Conservation (phyloP, 37 sponge, comb jelly and placozoan species). For the Spongilla lacustris region DNA sequence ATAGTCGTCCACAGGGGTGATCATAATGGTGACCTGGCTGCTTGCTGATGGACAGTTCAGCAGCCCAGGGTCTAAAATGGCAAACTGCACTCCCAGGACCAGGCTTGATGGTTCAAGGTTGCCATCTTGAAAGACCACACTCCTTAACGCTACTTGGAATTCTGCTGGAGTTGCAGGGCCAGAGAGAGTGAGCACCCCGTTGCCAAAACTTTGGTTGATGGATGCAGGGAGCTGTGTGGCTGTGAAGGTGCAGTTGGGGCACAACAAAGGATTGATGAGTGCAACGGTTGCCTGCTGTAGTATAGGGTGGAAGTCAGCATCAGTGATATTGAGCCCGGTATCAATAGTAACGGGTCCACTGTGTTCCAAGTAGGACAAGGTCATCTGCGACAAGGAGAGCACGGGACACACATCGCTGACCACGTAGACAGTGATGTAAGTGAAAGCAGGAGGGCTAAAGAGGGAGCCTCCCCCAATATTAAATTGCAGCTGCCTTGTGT, state of each 20-base stretch:
- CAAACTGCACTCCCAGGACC: constrained; percentile 24
- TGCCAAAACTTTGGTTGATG: background rate
- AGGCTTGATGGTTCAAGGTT: constrained; percentile 49
- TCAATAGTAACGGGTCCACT: constrained; percentile 8
- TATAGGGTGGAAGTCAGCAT: constrained; percentile 33
- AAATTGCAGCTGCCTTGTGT: constrained; percentile 54
- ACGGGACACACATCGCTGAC: constrained; percentile 75
- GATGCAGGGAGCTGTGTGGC: background rate
- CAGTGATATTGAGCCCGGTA: constrained; percentile 20
- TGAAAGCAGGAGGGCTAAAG: constrained; percentile 38
- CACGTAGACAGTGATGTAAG: constrained; percentile 39
- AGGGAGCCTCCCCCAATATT: constrained; percentile 36
- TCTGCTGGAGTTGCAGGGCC: constrained; percentile 49
- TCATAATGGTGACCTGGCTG: constrained; percentile 47
- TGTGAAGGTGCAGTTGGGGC: constrained; percentile 24
- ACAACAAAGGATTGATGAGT: constrained; percentile 15
- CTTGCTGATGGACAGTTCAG: constrained; percentile 9
- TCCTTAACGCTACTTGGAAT: constrained; percentile 48
- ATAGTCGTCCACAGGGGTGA: constrained; percentile 65
- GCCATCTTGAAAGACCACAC: constrained; percentile 40
- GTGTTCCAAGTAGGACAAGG: constrained; percentile 52
- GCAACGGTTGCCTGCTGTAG: constrained; percentile 13
- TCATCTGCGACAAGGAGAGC: background rate
- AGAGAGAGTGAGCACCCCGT: constrained; percentile 28
- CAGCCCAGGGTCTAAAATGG: constrained; percentile 18